A percentile compares a stretch with the other conserved stretches of the same genome.
Conservation (phyloP, 2,113 vertebrate genomes). For the Triplophysa dalaica region DNA sequence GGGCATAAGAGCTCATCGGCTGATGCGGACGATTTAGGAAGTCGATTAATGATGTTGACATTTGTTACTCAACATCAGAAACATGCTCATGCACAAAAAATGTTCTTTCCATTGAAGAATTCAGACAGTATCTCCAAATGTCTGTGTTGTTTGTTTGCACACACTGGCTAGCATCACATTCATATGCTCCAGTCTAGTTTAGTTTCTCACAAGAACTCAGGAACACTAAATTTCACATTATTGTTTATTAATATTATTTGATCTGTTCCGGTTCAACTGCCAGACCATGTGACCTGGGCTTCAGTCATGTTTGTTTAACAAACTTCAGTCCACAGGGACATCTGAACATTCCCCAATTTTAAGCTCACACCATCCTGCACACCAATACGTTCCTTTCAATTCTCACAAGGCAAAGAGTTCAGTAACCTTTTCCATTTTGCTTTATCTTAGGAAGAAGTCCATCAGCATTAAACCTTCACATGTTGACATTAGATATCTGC, state of each 20-base stretch:
- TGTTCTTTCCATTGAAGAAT: neutral
- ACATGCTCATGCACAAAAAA: constrained; percentile 46
- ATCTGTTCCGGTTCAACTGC: constrained; percentile 24
- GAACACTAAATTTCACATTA: constrained; percentile 5
- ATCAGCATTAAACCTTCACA: too few relatives aligned
- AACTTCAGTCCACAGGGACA: constrained; percentile 7
- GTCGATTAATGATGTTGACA: constrained; percentile 9
- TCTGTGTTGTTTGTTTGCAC: neutral
- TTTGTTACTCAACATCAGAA: constrained; percentile 21
- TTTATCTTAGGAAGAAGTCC: neutral
- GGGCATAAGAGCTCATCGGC: constrained; percentile 40
- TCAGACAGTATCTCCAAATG: constrained; percentile 10
- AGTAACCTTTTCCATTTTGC: neutral
- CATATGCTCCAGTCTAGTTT: neutral
- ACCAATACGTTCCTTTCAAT: constrained; percentile 13
- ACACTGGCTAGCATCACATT: neutral
- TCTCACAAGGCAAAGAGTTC: neutral
- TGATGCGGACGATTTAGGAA: constrained; percentile 31
- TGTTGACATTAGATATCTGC: neutral
- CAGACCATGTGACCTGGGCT: constrained; percentile 19
- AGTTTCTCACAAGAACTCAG: neutral
- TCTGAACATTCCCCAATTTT: constrained; percentile 37
- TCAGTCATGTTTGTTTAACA: constrained; percentile 25
- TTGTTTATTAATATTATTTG: neutral
- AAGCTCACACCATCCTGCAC: neutral